Base-by-base conservation (phyloP, 2,113 vertebrate species). In the Stercorarius parasiticus region DNA sequence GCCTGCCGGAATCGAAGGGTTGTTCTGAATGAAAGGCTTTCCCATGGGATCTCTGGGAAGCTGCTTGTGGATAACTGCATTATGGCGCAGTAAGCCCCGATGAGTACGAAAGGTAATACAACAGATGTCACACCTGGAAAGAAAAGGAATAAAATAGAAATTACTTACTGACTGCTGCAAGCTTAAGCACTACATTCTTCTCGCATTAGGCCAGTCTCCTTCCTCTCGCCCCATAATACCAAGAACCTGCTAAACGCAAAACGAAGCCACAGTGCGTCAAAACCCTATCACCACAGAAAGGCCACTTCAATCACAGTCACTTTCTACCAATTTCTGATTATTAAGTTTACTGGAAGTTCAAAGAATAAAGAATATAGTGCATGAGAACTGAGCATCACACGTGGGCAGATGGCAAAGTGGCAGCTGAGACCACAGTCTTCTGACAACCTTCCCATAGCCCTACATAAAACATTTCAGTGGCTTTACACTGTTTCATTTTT, bases 1-100 rank as follows among this genome's bases (percentile, higher is more conserved):
- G 96, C 99, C 99, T 45, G 99, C 98, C 4, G 99, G 99, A 97
- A 99, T 99, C 8, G 99, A 99, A 93, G 99, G 99, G 97, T 99
- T 99, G 98, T 98, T 99, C 98, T 99, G 99, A 97, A 99, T 99
- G 97, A 99, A 99, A 86, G 99, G 99, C 23, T 98, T 99, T 65
- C 99, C 99, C 52, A 91, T 98, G 8, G 98, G 98, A 82, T 99
- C 99, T 70, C 98, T 98, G 91, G 99, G 99, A 95, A 99, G 99
- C 82, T 99, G 98, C 96, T 99, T 99, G 97, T 99, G 99, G 90
- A 99, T 98, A 17, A 98, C 98, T 0, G 99, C 99, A 12, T 99
- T 99, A 95, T 99, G 99, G 59, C 99, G 99, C 77, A 99, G 97
- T 78, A 99, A 87, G 27, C 99, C 99, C 3, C 99, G 99, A 59